Percentiles rank a stretch among this genome's conserved stretches.
phyloP scores from a whole-genome alignment of 2,797 vertebrate species.

The Micromesistius poutassou region DNA sequence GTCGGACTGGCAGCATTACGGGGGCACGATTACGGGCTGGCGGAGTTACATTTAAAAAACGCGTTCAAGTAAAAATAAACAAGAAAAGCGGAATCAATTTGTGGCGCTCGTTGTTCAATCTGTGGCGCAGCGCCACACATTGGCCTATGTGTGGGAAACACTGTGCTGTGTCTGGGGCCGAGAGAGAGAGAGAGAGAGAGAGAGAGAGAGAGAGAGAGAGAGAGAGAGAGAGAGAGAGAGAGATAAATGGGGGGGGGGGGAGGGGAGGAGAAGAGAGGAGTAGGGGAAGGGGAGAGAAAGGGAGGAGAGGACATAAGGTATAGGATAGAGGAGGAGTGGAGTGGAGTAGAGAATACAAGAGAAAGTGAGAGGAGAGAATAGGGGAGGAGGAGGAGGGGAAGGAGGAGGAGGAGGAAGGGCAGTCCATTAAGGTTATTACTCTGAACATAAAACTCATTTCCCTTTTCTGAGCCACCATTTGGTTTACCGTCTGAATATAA shows the following conservation, averaged over 20 bases:
- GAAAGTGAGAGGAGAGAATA: background rate
- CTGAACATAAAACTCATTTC: slow-evolving; percentile 78
- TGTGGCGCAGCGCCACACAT: too few relatives aligned
- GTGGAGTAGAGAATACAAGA: background rate
- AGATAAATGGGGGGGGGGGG: slow-evolving; percentile 71
- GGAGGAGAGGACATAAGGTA: slow-evolving; percentile 9
- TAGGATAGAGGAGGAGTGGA: background rate
- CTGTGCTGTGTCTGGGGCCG: too few relatives aligned
- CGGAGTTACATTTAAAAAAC: too few relatives aligned
- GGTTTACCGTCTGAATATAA: slow-evolving; percentile 74
- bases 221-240: slow-evolving; percentile 62
- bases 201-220: background rate
- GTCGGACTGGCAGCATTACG: too few relatives aligned
- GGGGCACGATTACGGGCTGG: too few relatives aligned
- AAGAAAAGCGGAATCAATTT: too few relatives aligned
- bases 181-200: slow-evolving; percentile 5
- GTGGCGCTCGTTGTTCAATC: too few relatives aligned
- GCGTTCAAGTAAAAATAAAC: too few relatives aligned
- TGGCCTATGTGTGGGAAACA: too few relatives aligned
- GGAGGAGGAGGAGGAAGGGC: slow-evolving; percentile 36
- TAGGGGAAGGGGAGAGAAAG: slow-evolving; percentile 18
- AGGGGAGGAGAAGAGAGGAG: slow-evolving; percentile 17
- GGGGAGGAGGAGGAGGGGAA: slow-evolving; percentile 8
- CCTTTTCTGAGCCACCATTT: slow-evolving; percentile 67
- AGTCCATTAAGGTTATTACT: slow-evolving; percentile 77